These are phyloP conservation scores for Neodon shergylaensis DNA, from an alignment of 2,113 vertebrate genomes.

Conservation along the genomic window DNA sequence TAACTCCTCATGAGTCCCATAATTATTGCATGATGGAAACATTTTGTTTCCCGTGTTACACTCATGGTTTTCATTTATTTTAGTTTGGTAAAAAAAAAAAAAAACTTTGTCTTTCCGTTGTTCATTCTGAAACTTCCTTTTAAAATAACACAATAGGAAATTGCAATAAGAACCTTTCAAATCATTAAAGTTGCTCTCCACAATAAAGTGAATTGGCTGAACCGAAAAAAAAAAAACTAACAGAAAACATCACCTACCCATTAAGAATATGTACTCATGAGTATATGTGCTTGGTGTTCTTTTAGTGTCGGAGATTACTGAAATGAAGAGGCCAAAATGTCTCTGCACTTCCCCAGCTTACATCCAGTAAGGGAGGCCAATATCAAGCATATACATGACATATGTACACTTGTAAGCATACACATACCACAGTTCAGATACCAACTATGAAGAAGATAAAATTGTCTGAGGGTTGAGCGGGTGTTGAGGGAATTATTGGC, in stretches of 20 bases:
- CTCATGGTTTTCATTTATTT: slow-evolving; percentile 29
- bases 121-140: slow-evolving; percentile 17
- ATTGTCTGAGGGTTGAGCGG: not conserved
- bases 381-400: not conserved
- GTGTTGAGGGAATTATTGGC: not conserved
- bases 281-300: not conserved
- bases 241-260: not conserved
- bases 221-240: not conserved
- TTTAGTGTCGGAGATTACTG: not conserved
- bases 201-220: not conserved
- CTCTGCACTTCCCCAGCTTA: not conserved
- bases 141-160: not conserved
- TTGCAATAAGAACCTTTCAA: slow-evolving; percentile 43
- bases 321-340: not conserved
- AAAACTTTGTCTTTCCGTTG: slow-evolving; percentile 18
- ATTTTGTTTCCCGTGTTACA: not conserved
- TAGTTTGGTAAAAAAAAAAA: slow-evolving; percentile 49
- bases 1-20: not conserved
- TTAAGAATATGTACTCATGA: not conserved
- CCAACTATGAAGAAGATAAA: not conserved
- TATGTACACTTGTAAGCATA: not conserved
- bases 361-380: not conserved
- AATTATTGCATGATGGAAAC: not conserved
- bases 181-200: slow-evolving; percentile 44
- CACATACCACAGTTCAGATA: not conserved